phyloP scores from a whole-genome alignment of 2,113 vertebrate species.

The Syngnathus floridae region DNA sequence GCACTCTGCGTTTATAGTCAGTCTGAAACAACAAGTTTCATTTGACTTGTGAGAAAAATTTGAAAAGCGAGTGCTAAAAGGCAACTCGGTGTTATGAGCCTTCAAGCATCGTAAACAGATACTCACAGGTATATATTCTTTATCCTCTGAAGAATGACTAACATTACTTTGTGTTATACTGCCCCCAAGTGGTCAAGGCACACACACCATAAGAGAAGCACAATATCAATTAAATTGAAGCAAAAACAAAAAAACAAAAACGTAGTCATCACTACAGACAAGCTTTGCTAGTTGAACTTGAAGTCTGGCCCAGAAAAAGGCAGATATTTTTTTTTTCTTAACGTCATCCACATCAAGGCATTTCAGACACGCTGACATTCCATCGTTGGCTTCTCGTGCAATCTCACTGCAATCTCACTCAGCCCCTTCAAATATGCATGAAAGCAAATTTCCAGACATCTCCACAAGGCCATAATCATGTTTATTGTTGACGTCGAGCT shows the following conservation, averaged over 20 bases:
- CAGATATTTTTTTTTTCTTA: conserved; percentile 59
- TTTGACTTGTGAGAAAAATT: no score
- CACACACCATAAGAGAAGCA: no score
- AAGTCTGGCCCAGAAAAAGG: conserved; percentile 34
- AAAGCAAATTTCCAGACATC: not conserved
- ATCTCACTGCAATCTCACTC: conserved; percentile 38
- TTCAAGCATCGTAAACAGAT: not conserved
- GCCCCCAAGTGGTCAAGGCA: no score
- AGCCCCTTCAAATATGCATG: conserved; percentile 38
- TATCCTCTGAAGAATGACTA: no score
- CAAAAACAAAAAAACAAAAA: no score
- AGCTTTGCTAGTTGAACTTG: no score
- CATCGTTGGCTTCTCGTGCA: conserved; percentile 35
- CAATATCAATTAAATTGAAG: no score
- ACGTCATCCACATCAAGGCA: conserved; percentile 38
- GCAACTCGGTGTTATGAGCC: not conserved
- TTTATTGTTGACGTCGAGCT: not conserved
- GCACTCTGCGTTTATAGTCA: conserved; percentile 95
- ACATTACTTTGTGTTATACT: no score
- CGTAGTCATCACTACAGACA: no score
- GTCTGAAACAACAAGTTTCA: conserved; percentile 59
- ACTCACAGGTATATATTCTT: no score
- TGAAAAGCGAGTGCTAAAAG: not conserved
- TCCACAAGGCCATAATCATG: not conserved
- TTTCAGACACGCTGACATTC: conserved; percentile 67